Conservation (phyloP, 2,797 vertebrate species). For the Falco cherrug region DNA sequence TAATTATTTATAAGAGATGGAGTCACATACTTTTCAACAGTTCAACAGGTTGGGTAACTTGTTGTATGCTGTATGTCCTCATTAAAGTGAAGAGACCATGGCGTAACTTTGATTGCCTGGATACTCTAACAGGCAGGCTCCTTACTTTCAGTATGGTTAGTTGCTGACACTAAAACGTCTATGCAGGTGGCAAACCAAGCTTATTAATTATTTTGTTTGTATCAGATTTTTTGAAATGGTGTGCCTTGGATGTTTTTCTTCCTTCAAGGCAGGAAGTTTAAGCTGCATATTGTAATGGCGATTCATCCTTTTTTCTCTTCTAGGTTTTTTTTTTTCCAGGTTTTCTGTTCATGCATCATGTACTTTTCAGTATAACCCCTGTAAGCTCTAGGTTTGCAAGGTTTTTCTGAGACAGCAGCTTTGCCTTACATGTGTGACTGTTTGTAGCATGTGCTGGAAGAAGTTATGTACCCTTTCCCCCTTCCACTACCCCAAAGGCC, state of each 20-base stretch:
- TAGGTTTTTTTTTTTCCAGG: too few species aligned
- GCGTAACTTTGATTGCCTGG: constrained; percentile 14
- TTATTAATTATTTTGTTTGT: constrained; percentile 50
- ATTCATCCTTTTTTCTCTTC: not conserved
- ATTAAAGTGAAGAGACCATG: constrained; percentile 43
- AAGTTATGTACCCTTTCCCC: not conserved
- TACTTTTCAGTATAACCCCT: not conserved
- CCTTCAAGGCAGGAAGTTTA: constrained; percentile 62
- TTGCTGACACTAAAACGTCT: not conserved
- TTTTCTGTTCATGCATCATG: not conserved
- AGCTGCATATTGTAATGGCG: not conserved
- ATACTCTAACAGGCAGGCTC: constrained; percentile 11
- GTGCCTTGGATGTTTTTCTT: constrained; percentile 38
- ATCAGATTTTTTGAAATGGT: constrained; percentile 60
- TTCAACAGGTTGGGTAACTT: constrained; percentile 49
- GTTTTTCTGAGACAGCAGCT: not conserved
- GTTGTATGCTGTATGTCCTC: not conserved
- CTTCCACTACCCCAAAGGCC: not conserved
- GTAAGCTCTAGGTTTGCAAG: not conserved
- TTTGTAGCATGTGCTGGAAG: not conserved
- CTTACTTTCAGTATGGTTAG: not conserved
- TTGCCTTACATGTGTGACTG: not conserved
- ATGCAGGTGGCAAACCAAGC: constrained; percentile 37
- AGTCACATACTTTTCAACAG: constrained; percentile 56
- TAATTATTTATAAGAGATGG: constrained; percentile 69